Base-by-base conservation (phyloP, 2,888 invertebrate genomes). In the Sesia apiformis region DNA sequence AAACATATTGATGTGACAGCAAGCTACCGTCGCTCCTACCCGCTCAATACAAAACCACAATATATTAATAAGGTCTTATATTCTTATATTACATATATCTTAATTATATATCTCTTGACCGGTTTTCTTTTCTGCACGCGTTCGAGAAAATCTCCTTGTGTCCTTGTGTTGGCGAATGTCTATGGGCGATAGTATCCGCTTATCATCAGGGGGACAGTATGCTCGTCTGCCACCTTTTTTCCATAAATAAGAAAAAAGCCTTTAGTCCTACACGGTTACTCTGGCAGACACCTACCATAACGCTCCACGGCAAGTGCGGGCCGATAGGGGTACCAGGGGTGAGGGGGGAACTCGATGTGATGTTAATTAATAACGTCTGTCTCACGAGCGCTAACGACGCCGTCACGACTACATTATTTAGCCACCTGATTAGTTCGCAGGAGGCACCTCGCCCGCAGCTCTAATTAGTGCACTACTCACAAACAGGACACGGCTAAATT, bases 291-390 rank as follows among this genome's bases (percentile, higher is more conserved):
- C 55, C 52, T 60, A 60, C 60, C 60, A 51, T 54, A 52, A 4
- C 43, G 57, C 58, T 8, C 42, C 54, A 56, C 58, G 59, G 56
- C 59, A 61, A 61, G 58, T 52, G 57, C 60, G 62, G 56, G 52
- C 55, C 61, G 57, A 61, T 57, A 43, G 59, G 51, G 51, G 57
- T 41, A 57, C 55, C 60, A 56, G 62, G 57, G 56, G 58, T 62
- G 61, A 64, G 60, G 69, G 61, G 69, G 67, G 64, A 63, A 69
- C 65, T 69, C 73, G 72, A 79, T 79, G 81, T 80, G 83, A 85
- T 81, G 84, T 84, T 86, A 88, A 88, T 87, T 88, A 86, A 87
- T 88, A 85, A 85, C 84, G 86, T 84, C 82, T 87, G 84, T 84
- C 84, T 84, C 79, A 81, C 80, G 78, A 81, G 76, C 81, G 76